phyloP scores from a whole-genome alignment of 2,113 vertebrate species.

The Balaenoptera acutorostrata region DNA sequence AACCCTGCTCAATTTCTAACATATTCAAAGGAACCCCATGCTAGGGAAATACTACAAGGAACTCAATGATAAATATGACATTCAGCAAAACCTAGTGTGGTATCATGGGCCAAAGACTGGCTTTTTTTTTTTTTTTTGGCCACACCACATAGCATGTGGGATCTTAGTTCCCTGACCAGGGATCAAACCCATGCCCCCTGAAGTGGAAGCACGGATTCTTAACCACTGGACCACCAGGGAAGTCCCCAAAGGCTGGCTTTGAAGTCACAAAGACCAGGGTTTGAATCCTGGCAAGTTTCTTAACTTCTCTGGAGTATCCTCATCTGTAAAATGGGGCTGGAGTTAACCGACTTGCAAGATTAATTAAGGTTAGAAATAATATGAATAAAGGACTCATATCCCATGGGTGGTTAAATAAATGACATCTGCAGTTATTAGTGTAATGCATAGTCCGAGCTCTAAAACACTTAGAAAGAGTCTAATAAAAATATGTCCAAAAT shows the following conservation, averaged over 20 bases:
- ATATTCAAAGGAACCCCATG: not conserved
- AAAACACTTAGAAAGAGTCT: not conserved
- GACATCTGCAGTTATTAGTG: not conserved
- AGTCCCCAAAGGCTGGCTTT: not conserved
- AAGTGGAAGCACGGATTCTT: no score
- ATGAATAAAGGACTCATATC: not conserved
- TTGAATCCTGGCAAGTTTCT: not conserved
- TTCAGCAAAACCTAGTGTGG: not conserved
- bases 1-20: not conserved
- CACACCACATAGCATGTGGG: fast-evolving
- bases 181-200: no score
- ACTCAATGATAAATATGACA: not conserved
- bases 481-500: not conserved
- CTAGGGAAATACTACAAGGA: not conserved
- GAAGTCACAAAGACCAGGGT: not conserved
- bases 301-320: not conserved
- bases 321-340: not conserved
- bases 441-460: not conserved
- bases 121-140: no score
- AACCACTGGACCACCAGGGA: no score
- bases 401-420: not conserved
- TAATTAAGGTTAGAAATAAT: not conserved
- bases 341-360: not conserved
- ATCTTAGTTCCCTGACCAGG: no score
- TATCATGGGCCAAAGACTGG: not conserved